A percentile compares a stretch with the other conserved stretches of the same genome.
Evolutionary conservation across 2,888 invertebrate genomes (phyloP).

Genomic region (Acleris cristana): DNA sequence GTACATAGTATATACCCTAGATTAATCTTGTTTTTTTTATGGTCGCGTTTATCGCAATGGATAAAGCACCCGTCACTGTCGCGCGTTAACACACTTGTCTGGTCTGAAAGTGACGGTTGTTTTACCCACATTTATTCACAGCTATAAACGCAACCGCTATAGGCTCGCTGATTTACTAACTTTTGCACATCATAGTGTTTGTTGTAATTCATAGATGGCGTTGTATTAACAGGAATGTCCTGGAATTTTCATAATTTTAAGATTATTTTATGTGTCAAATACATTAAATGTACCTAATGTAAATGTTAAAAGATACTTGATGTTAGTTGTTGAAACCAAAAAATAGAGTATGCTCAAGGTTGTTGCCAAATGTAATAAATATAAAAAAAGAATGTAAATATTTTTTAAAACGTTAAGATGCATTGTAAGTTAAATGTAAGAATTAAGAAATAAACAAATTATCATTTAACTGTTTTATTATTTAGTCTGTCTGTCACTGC

Average conservation of each 20-base stretch:
- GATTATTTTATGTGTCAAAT: constrained; percentile 6
- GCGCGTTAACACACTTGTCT: no score
- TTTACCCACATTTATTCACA: no score
- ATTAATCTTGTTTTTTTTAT: no score
- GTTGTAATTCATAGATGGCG: background rate
- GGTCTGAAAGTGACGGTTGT: no score
- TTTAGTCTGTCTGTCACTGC: no score
- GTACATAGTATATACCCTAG: no score
- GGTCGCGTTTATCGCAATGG: no score
- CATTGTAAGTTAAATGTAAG: constrained; percentile 39
- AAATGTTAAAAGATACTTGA: constrained; percentile 31
- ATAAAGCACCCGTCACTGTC: no score
- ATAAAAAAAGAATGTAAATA: constrained; percentile 53
- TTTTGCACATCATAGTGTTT: no score
- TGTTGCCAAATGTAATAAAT: constrained; percentile 59
- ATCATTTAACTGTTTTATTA: constrained; percentile 8
- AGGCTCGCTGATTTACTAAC: no score
- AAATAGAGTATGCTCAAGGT: constrained; percentile 61
- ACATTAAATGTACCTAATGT: constrained; percentile 7
- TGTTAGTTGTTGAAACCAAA: constrained; percentile 42
- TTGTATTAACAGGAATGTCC: background rate
- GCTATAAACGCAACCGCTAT: no score
- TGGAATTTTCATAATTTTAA: constrained; percentile 8
- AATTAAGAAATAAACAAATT: constrained; percentile 39
- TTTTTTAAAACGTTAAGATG: constrained; percentile 29